Evolutionary conservation across 2,113 vertebrate genomes (phyloP), one percentile per base, ranked within the genome.

Genomic region (Anoura caudifer): DNA sequence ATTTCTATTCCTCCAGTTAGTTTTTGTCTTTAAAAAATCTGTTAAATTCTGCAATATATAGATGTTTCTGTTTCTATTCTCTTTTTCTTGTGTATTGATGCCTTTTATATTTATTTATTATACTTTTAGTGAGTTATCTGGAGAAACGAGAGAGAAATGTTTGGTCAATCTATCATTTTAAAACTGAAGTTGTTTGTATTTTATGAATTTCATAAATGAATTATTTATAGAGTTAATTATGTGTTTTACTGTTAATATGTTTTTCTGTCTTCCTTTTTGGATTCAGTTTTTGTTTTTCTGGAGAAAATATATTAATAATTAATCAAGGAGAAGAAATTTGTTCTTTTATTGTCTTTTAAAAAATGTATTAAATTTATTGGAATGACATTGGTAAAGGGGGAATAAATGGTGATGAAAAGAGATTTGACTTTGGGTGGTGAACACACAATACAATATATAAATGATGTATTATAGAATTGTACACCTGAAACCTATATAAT

Each of bases 231-330:
- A 77, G 33, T 56, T 82, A 70, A 84, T 84, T 91, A 73, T 50
- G 8, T 83, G 14, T 65, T 87, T 94, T 67, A 73, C 28, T 41
- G 56, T 84, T 88, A 84, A 83, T 52, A 79, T 88, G 45, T 50
- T 80, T 15, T 47, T 87, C 45, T 87, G n/a, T 77, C 43, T 92
- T 69, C 31, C 87, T 84, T 83, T 84, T 93, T 86, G 19, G 24
- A 69, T 52, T 87, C 43, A 63, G 8, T 28, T 63, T 83, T 56
- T 87, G 28, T 87, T 91, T 73, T 79, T 13, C 61, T 75, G 36
- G 77, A 73, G 72, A 84, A 20, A 31, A 52, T 85, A 69, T 79
- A 91, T 94, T 80, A 95, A 89, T 91, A 84, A 88, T 87, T 94
- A 88, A 88, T 82, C 38, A 88, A 84, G 22, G 76, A 36, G 15